phyloP scores from a whole-genome alignment of 2,888 invertebrate genomes.

The Copidosoma aretas region DNA sequence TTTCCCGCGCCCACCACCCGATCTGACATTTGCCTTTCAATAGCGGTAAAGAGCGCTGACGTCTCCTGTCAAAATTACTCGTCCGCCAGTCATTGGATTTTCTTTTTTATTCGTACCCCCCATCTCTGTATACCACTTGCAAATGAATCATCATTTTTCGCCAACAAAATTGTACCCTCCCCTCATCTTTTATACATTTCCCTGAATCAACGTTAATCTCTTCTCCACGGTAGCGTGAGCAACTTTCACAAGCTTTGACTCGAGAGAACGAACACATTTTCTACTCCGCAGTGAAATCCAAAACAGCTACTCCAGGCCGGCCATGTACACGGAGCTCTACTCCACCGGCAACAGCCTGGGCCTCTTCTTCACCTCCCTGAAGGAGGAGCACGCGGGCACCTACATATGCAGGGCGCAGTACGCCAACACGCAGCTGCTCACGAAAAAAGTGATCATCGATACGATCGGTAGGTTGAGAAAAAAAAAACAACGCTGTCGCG shows the following conservation, averaged over 20 bases:
- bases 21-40: constrained; percentile 20
- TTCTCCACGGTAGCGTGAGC: too few relatives aligned
- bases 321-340: constrained; percentile 73
- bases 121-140: too few relatives aligned
- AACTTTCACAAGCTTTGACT: too few relatives aligned
- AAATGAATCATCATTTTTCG: too few relatives aligned
- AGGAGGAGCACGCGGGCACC: constrained; percentile 78
- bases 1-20: constrained; percentile 3
- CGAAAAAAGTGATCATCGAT: constrained; percentile 73
- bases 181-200: too few relatives aligned
- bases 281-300: too few relatives aligned
- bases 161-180: too few relatives aligned
- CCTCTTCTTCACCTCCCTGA: constrained; percentile 77
- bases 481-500: too few relatives aligned
- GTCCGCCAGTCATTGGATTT: too few relatives aligned
- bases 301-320: constrained; percentile 55
- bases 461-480: constrained; percentile 70
- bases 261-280: too few relatives aligned
- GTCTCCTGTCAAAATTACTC: not conserved
- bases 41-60: not conserved
- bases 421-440: constrained; percentile 72
- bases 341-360: constrained; percentile 70
- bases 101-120: too few relatives aligned
- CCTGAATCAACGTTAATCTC: too few relatives aligned
- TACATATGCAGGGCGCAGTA: constrained; percentile 86